phyloP scores from a whole-genome alignment of 2,888 invertebrate genomes.

The Galerucella nymphaeae region DNA sequence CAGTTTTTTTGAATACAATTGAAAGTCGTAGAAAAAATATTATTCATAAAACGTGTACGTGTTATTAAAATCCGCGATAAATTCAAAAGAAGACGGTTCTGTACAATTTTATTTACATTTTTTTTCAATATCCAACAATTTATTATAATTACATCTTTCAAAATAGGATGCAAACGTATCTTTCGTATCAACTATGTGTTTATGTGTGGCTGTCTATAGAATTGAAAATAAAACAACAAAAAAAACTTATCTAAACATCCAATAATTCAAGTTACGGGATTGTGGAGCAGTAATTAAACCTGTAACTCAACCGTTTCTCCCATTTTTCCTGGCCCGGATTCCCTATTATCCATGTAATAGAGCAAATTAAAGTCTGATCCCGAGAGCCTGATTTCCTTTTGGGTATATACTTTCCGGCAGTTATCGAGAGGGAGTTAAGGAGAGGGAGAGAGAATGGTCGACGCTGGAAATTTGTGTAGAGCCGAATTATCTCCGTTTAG shows the following conservation, averaged over 20 bases:
- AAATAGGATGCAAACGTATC: too few species aligned
- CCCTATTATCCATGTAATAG: conserved; percentile 30
- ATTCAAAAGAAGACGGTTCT: too few species aligned
- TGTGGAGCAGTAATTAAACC: background rate
- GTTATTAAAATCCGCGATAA: too few species aligned
- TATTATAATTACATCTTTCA: too few species aligned
- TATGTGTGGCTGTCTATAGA: background rate
- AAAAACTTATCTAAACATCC: too few species aligned
- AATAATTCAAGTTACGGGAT: too few species aligned
- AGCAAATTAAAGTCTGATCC: conserved; percentile 25
- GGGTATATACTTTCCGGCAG: conserved; percentile 28
- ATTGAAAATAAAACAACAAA: too few species aligned
- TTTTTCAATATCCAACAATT: background rate
- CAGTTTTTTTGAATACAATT: background rate
- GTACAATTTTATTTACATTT: too few species aligned
- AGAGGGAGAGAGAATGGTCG: conserved; percentile 11
- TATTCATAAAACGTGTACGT: too few species aligned
- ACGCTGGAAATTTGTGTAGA: conserved; percentile 24
- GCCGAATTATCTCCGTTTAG: too few species aligned
- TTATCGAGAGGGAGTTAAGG: conserved; percentile 26
- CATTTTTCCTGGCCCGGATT: conserved; percentile 21
- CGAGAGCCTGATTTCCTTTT: conserved; percentile 27
- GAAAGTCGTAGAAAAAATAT: too few species aligned
- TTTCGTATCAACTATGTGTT: background rate
- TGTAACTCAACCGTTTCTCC: background rate